Evolutionary conservation across 2,797 vertebrate genomes (phyloP).

Genomic region (Diplodus puntazzo): DNA sequence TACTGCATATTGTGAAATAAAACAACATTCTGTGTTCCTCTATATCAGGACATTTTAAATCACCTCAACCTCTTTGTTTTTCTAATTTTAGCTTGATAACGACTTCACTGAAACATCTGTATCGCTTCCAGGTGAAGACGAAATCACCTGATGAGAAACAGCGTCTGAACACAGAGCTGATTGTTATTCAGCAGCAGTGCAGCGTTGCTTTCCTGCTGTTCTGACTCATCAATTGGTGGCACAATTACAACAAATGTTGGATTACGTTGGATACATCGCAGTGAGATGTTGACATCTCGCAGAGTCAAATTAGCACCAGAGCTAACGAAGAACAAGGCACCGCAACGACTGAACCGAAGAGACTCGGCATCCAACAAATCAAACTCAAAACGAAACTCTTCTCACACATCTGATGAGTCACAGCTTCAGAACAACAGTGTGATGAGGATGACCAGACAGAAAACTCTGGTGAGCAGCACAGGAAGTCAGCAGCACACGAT

Average conservation of each 20-base stretch:
- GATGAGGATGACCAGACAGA: slow-evolving; percentile 13
- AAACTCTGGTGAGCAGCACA: not conserved
- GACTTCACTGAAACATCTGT: not conserved
- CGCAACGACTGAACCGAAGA: not conserved
- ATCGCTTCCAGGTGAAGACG: not conserved
- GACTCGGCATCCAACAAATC: slow-evolving; percentile 17
- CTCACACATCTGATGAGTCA: slow-evolving; percentile 29
- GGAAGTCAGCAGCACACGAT: not conserved
- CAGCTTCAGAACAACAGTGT: slow-evolving; percentile 3
- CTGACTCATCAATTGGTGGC: slow-evolving; percentile 29
- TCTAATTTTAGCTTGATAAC: slow-evolving; percentile 1
- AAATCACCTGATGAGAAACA: not conserved
- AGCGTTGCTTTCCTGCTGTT: slow-evolving; percentile 21
- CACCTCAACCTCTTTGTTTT: not conserved
- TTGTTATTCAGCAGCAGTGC: slow-evolving; percentile 13
- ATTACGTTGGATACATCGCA: not conserved
- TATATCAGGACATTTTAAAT: too few species aligned
- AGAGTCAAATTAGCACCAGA: slow-evolving; percentile 20
- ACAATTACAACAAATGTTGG: slow-evolving; percentile 21
- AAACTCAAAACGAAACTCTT: slow-evolving; percentile 10
- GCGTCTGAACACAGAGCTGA: not conserved
- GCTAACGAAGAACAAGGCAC: slow-evolving; percentile 10
- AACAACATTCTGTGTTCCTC: not conserved
- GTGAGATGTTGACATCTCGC: slow-evolving; percentile 9
- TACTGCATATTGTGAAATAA: slow-evolving; percentile 12